These are phyloP conservation scores for Heteromyza rotundicornis DNA, from an alignment of 2,888 invertebrate species.

Conservation along the genomic window DNA sequence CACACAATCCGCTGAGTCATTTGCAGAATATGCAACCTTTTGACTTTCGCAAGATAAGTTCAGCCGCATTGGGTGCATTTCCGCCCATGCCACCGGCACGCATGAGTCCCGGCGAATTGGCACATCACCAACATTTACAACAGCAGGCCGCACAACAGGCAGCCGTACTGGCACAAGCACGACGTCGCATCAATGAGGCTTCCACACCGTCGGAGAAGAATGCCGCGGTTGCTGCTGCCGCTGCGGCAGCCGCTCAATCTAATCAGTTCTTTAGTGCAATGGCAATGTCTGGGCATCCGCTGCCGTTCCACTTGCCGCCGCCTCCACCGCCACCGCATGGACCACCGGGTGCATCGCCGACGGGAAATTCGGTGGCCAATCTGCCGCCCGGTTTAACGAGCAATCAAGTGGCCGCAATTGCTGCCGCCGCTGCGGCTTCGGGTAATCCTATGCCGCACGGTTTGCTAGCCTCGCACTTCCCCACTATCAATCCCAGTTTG, in stretches of 20 bases:
- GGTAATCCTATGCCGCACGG: constrained; percentile 69
- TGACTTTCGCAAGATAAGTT: constrained; percentile 81
- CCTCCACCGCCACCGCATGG: constrained; percentile 68
- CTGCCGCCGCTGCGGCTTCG: constrained; percentile 69
- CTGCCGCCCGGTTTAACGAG: constrained; percentile 62
- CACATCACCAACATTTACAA: constrained; percentile 51
- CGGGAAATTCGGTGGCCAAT: constrained; percentile 27
- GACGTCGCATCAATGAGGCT: constrained; percentile 66
- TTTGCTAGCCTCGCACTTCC: constrained; percentile 67
- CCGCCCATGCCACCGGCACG: constrained; percentile 47
- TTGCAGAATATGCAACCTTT: constrained; percentile 96
- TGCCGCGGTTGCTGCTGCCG: constrained; percentile 53
- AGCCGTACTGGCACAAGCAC: constrained; percentile 61
- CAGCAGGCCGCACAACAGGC: constrained; percentile 56
- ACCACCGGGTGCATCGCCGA: constrained; percentile 22
- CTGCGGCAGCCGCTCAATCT: constrained; percentile 56
- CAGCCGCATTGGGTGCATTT: constrained; percentile 64
- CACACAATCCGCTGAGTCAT: constrained; percentile 77
- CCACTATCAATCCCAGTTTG: constrained; percentile 37
- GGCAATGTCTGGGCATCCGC: constrained; percentile 67
- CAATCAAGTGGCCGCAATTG: constrained; percentile 68
- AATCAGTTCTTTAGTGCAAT: constrained; percentile 69
- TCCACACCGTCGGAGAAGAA: constrained; percentile 55
- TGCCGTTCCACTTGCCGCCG: constrained; percentile 71
- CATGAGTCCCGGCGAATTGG: constrained; percentile 57